Conservation (phyloP, 2,888 invertebrate species). For the Cantharis rustica region DNA sequence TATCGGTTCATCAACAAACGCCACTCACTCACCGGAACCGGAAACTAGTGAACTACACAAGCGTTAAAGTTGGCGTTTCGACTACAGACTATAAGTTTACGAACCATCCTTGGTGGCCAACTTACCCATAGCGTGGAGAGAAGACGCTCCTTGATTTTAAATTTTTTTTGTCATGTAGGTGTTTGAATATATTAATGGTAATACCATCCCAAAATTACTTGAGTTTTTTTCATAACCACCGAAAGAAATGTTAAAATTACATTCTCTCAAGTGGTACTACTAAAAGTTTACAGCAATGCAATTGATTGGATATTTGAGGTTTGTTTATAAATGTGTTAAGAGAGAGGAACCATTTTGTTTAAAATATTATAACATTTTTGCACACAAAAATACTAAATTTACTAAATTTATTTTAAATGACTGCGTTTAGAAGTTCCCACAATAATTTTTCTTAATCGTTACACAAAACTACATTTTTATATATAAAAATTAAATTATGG, state of each 20-base stretch:
- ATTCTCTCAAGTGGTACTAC: too few relatives aligned
- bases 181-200: not conserved
- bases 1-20: conserved; percentile 50
- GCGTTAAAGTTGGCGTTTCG: conserved; percentile 50
- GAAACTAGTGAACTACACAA: conserved; percentile 51
- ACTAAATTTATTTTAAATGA: not conserved
- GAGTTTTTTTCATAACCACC: not conserved
- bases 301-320: not conserved
- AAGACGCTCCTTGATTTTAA: conserved; percentile 31
- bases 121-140: conserved; percentile 44
- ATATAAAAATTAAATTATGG: not conserved
- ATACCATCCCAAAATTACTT: not conserved
- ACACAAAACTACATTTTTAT: not conserved
- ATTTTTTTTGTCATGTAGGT: conserved; percentile 10
- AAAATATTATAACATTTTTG: not conserved
- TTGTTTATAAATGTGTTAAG: not conserved
- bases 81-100: conserved; percentile 32
- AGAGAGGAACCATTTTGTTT: not conserved
- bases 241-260: too few relatives aligned
- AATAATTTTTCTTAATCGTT: not conserved
- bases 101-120: conserved; percentile 49
- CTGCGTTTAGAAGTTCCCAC: not conserved
- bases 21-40: conserved; percentile 52
- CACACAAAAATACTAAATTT: not conserved
- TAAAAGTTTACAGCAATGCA: not conserved